Conservation (phyloP, 1,140 invertebrate species). For the Globodera ellingtonae region DNA sequence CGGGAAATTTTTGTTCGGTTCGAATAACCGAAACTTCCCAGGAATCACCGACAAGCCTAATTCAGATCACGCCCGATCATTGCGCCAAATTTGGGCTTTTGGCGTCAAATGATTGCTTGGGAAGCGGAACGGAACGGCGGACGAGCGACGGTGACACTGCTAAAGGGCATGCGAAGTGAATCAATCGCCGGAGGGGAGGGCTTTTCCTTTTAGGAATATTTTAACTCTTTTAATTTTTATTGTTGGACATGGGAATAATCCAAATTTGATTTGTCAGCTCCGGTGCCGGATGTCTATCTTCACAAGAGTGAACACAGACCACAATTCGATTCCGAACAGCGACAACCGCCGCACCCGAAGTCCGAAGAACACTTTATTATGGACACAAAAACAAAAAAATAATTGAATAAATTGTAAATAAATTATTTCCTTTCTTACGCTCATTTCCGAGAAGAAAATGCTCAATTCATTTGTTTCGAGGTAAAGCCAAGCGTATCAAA, state of each 20-base stretch:
- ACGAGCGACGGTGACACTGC: constrained; percentile 45
- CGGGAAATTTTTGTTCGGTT: no score
- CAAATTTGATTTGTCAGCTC: constrained; percentile 1
- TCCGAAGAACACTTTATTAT: not conserved
- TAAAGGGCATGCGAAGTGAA: constrained; percentile 50
- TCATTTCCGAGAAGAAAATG: not conserved
- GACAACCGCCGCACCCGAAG: not conserved
- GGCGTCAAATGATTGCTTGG: constrained; percentile 78
- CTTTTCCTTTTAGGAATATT: not conserved
- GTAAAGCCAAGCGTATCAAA: no score
- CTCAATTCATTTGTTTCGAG: no score
- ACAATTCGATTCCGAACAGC: not conserved
- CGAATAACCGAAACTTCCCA: not conserved
- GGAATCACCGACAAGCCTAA: not conserved
- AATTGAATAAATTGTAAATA: no score
- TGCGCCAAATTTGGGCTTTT: constrained; percentile 84
- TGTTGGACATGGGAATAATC: not conserved
- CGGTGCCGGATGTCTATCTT: constrained; percentile 23
- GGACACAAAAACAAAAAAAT: no score
- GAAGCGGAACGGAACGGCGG: constrained; percentile 70
- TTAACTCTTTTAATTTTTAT: no score
- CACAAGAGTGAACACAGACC: constrained; percentile 10
- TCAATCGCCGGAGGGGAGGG: not conserved
- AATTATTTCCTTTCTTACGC: not conserved
- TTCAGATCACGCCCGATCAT: constrained; percentile 74